These are phyloP conservation scores for Thaumetopoea pityocampa DNA, from an alignment of 1,140 invertebrate species.

Conservation along the genomic window DNA sequence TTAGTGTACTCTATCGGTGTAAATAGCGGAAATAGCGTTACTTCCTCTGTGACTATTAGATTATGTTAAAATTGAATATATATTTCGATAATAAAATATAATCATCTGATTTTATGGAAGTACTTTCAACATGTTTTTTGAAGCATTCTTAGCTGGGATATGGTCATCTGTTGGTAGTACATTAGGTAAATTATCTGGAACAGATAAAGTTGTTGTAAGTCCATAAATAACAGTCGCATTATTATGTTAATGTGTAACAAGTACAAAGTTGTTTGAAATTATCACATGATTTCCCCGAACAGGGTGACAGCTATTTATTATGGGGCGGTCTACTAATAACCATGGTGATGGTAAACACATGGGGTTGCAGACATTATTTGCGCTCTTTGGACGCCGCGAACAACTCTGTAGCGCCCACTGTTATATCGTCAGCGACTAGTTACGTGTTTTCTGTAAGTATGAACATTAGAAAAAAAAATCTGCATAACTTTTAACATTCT, in stretches of 20 bases:
- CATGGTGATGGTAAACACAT: constrained; percentile 78
- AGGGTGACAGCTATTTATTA: constrained; percentile 55
- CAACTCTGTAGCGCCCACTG: constrained; percentile 78
- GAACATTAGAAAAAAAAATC: background rate
- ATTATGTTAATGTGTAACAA: too few species aligned
- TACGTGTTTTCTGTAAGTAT: constrained; percentile 79
- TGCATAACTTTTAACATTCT: too few species aligned
- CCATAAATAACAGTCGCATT: too few species aligned
- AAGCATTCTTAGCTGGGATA: constrained; percentile 60
- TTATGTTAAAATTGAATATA: too few species aligned
- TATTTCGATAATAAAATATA: too few species aligned
- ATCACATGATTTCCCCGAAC: background rate
- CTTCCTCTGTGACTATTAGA: too few species aligned
- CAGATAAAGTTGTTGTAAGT: constrained; percentile 45
- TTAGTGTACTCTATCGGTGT: too few species aligned
- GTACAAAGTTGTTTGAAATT: too few species aligned
- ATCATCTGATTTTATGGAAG: constrained; percentile 6
- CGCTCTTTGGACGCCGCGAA: constrained; percentile 75
- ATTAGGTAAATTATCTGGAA: constrained; percentile 65
- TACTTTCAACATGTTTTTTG: constrained; percentile 39
- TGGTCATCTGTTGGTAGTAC: constrained; percentile 63
- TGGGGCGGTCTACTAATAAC: constrained; percentile 52
- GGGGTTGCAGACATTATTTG: constrained; percentile 78
- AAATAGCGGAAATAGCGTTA: too few species aligned
- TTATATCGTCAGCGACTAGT: constrained; percentile 78